Percentiles rank a stretch among this genome's conserved stretches.
Evolutionary conservation across 2,113 vertebrate genomes (phyloP).

Genomic region (Aptenodytes patagonicus): DNA sequence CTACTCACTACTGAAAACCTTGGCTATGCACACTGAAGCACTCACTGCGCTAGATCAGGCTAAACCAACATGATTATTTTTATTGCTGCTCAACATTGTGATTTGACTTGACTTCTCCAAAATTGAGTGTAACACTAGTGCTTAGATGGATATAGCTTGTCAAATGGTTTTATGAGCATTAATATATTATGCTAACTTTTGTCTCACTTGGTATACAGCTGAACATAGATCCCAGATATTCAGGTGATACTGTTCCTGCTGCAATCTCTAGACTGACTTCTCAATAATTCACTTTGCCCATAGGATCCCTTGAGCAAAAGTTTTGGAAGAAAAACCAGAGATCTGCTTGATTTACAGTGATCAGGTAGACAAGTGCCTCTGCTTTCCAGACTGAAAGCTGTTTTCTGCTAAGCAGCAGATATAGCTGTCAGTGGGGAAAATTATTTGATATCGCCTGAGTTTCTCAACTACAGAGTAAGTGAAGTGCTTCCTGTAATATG

Average conservation of each 20-base stretch:
- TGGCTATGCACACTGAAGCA: background rate
- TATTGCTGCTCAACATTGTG: background rate
- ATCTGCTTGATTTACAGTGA: background rate
- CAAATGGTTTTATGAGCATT: background rate
- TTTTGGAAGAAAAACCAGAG: background rate
- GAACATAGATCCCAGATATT: background rate
- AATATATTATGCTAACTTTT: background rate
- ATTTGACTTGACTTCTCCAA: background rate
- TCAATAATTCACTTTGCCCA: background rate
- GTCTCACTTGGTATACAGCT: background rate
- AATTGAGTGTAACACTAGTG: background rate
- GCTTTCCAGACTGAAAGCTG: background rate
- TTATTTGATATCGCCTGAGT: slow-evolving; percentile 4
- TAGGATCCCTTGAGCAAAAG: background rate
- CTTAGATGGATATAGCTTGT: background rate
- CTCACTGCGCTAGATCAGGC: background rate
- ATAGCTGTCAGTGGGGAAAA: slow-evolving; percentile 2
- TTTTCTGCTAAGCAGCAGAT: slow-evolving; percentile 33
- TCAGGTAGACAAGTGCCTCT: background rate
- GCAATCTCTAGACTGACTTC: background rate
- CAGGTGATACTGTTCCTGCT: background rate
- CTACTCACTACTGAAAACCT: background rate
- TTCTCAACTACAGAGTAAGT: slow-evolving; percentile 20
- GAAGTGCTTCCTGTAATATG: slow-evolving; percentile 43
- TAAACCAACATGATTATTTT: background rate